Conservation (phyloP, 2,797 vertebrate genomes). For the Pygocentrus nattereri region DNA sequence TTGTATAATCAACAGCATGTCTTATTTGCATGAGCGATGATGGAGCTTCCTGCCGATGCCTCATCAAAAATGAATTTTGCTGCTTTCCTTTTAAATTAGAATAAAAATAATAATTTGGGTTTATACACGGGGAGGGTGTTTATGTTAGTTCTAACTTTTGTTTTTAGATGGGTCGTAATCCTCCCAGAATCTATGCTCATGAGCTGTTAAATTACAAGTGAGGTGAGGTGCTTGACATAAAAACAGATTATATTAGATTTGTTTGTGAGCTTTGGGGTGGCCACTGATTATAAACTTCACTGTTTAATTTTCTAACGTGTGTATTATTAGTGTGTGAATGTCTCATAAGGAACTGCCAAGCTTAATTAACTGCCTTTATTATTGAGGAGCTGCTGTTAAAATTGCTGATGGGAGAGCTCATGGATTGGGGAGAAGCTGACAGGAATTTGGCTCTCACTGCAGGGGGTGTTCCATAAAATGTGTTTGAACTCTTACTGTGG, state of each 20-base stretch:
- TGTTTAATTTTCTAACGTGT: constrained; percentile 67
- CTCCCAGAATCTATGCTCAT: not conserved
- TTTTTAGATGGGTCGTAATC: not conserved
- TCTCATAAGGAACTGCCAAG: constrained; percentile 25
- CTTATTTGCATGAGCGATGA: no score
- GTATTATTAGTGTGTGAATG: constrained; percentile 42
- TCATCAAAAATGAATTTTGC: no score
- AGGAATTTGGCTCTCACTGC: constrained; percentile 4
- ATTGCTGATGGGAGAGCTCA: constrained; percentile 37
- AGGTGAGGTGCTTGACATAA: not conserved
- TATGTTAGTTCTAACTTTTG: no score
- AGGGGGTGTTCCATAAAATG: not conserved
- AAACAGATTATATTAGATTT: constrained; percentile 31
- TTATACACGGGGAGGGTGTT: no score
- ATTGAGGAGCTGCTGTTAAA: constrained; percentile 59
- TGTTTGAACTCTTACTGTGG: not conserved
- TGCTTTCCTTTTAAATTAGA: no score
- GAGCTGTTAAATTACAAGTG: not conserved
- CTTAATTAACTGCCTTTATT: constrained; percentile 72
- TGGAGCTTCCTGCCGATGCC: no score
- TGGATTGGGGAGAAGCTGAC: constrained; percentile 14
- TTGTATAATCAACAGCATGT: no score
- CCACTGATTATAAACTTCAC: constrained; percentile 33
- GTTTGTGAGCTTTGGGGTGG: constrained; percentile 20
- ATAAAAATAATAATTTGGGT: no score